Evolutionary conservation across 2,113 vertebrate species (phyloP).

Genomic region (Lates calcarifer): DNA sequence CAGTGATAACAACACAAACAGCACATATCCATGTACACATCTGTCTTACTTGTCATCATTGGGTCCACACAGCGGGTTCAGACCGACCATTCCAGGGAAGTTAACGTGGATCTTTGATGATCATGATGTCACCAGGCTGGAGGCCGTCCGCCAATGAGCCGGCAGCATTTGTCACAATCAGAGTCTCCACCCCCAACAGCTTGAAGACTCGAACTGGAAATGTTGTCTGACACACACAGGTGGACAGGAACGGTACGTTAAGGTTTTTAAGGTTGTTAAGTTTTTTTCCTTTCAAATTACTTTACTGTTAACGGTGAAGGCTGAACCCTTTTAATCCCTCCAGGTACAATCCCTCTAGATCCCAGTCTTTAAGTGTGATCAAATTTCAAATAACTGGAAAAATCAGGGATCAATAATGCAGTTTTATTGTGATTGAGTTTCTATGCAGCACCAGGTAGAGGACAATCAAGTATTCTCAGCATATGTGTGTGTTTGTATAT

Average conservation of each 20-base stretch:
- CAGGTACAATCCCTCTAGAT: no score
- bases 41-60: constrained; percentile 85
- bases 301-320: no score
- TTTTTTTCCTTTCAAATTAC: not conserved
- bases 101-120: constrained; percentile 88
- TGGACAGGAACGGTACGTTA: not conserved
- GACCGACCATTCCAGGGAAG: constrained; percentile 84
- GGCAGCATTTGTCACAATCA: constrained; percentile 88
- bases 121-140: constrained; percentile 87
- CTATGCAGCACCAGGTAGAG: not conserved
- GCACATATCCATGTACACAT: not conserved
- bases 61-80: constrained; percentile 85
- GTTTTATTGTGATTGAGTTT: no score
- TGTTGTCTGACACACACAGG: constrained; percentile 78
- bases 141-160: constrained; percentile 85
- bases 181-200: constrained; percentile 85
- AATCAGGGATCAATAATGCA: no score
- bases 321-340: no score
- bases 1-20: not conserved
- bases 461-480: no score
- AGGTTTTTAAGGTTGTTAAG: no score
- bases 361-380: no score
- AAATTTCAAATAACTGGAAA: no score
- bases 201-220: constrained; percentile 88
- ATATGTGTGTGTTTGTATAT: constrained; percentile 20